Evolutionary conservation across 2,113 vertebrate species (phyloP).

Genomic region (Epinephelus lanceolatus): DNA sequence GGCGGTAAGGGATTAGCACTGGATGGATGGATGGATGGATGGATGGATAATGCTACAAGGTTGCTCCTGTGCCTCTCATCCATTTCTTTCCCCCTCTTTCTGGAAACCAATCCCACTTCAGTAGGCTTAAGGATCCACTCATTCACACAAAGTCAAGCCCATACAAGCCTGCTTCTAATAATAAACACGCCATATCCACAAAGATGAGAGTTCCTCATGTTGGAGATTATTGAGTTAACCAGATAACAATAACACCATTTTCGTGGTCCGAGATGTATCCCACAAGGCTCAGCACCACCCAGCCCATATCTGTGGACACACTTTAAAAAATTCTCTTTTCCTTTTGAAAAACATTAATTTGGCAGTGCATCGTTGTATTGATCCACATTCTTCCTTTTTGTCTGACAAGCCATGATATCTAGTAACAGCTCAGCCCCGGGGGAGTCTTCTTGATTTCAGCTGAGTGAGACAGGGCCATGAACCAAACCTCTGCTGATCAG

Average conservation of each 20-base stretch:
- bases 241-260: constrained; percentile 39
- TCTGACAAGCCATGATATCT: constrained; percentile 43
- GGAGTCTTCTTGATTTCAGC: constrained; percentile 49
- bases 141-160: constrained; percentile 19
- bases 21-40: constrained; percentile 23
- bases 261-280: constrained; percentile 1
- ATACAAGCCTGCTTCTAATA: constrained; percentile 24
- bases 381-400: constrained; percentile 37
- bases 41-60: constrained; percentile 23
- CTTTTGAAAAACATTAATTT: constrained; percentile 41
- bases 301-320: background rate
- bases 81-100: background rate
- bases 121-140: constrained; percentile 46
- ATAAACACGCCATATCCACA: constrained; percentile 9
- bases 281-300: constrained; percentile 1
- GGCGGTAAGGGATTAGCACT: constrained; percentile 43
- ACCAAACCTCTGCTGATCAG: constrained; percentile 8
- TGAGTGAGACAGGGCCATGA: constrained; percentile 21
- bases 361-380: constrained; percentile 4
- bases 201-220: constrained; percentile 39
- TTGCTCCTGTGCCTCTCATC: constrained; percentile 5
- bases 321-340: background rate
- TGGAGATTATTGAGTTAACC: constrained; percentile 44
- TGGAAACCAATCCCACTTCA: constrained; percentile 55
- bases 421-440: constrained; percentile 31